Conservation (phyloP, 2,888 invertebrate genomes). For the Reticulitermes lucifugus region DNA sequence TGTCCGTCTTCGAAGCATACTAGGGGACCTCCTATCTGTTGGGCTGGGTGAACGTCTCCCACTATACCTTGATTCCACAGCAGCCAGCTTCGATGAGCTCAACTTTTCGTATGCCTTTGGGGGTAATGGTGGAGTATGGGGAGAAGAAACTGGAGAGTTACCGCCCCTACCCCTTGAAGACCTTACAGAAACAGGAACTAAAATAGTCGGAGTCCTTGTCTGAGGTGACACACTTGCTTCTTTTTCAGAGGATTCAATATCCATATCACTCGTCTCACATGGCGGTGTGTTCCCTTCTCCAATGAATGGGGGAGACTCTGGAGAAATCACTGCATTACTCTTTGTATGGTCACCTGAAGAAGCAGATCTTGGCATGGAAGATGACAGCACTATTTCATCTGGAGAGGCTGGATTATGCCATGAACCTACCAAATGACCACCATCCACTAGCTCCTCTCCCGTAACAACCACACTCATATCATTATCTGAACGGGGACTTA, state of each 20-base stretch:
- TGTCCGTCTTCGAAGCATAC: conserved; percentile 19
- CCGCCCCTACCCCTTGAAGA: conserved; percentile 47
- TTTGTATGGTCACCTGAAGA: conserved; percentile 9
- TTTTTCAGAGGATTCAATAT: conserved; percentile 44
- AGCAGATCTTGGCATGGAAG: not conserved
- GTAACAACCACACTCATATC: not conserved
- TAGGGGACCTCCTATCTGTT: conserved; percentile 39
- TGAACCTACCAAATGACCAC: not conserved
- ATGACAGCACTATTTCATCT: not conserved
- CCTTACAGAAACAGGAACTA: conserved; percentile 38
- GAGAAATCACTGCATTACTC: conserved; percentile 43
- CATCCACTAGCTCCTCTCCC: conserved; percentile 26
- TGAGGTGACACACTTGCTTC: conserved; percentile 30
- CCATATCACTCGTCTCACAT: conserved; percentile 47
- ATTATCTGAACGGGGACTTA: conserved; percentile 2
- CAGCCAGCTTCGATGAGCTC: conserved; percentile 64
- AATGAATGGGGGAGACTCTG: conserved; percentile 41
- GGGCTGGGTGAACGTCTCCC: conserved; percentile 51
- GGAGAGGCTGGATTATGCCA: conserved; percentile 43
- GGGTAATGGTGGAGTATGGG: conserved; percentile 77
- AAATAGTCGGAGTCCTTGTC: conserved; percentile 21
- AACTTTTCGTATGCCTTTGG: conserved; percentile 67
- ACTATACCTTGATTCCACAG: conserved; percentile 59
- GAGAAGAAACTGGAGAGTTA: conserved; percentile 66
- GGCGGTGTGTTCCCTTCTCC: conserved; percentile 32